These are phyloP conservation scores for Andrena bucephala DNA, from an alignment of 2,888 invertebrate species.

Conservation along the genomic window DNA sequence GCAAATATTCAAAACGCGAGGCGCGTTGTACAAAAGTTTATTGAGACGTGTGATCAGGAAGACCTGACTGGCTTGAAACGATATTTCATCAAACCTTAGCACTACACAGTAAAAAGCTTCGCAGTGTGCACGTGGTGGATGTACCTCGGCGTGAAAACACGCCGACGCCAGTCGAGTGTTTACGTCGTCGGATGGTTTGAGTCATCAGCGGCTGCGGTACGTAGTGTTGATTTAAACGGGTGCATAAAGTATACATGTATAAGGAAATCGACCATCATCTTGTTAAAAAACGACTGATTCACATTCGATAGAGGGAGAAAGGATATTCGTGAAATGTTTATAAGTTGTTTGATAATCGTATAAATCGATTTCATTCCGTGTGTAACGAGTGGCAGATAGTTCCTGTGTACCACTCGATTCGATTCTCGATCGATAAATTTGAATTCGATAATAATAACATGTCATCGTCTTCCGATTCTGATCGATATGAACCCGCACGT, in stretches of 20 bases:
- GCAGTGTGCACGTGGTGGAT: no score
- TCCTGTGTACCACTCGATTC: background rate
- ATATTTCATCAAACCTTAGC: no score
- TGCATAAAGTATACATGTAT: slow-evolving; percentile 69
- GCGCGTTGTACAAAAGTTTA: no score
- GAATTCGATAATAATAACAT: slow-evolving; percentile 32
- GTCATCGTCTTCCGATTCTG: slow-evolving; percentile 53
- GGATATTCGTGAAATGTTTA: slow-evolving; percentile 69
- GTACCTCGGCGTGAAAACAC: no score
- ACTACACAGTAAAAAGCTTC: no score
- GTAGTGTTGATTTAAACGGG: slow-evolving; percentile 66
- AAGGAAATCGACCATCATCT: slow-evolving; percentile 78
- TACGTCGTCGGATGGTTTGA: no score
- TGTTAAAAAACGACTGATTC: slow-evolving; percentile 82
- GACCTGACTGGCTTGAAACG: no score
- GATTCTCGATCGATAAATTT: background rate
- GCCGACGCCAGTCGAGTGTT: no score
- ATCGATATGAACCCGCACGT: slow-evolving; percentile 13
- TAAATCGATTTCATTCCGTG: slow-evolving; percentile 68
- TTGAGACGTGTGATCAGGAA: no score
- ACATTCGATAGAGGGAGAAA: slow-evolving; percentile 75
- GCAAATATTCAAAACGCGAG: no score
- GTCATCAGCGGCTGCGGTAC: slow-evolving; percentile 20
- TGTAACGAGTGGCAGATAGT: background rate
- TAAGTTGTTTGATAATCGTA: slow-evolving; percentile 61